Evolutionary conservation across 2,888 invertebrate genomes (phyloP), one percentile per base, ranked within the genome.

Genomic region (Plemyria rubiginata): DNA sequence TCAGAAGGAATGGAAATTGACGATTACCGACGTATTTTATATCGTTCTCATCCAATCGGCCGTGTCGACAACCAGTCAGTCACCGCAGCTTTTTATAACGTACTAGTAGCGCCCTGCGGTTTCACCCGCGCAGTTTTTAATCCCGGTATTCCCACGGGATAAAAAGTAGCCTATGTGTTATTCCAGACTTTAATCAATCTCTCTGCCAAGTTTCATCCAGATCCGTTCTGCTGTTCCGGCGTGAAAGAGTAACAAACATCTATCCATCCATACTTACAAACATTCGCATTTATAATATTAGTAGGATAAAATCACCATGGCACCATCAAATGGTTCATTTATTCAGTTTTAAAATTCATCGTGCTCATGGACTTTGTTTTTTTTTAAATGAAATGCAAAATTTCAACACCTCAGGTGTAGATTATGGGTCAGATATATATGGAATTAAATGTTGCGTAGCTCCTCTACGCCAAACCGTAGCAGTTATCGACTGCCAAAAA

Each of bases 291-390:
- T n/a, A n/a, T n/a, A n/a, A n/a, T n/a, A n/a, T n/a, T n/a, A n/a
- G n/a, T n/a, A n/a, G n/a, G n/a, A n/a, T n/a, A 86, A 80, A 85
- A 79, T 71, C 65, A 65, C 69, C 72, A 46, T 48, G n/a, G n/a
- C 69, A 73, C n/a, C 74, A 70, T 71, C 68, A 75, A 75, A 67
- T 72, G 78, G 75, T 87, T 82, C 84, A 83, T 77, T 67, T 73
- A 73, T 65, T 71, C 67, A 49, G 46, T 64, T 77, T 85, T 85
- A 76, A 82, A 82, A 85, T 83, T 81, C 78, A 82, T 74, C 64
- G 62, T 76, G 70, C 72, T 71, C 64, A 22, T 5, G 36, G 36
- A 29, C 32, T 32, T 59, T 52, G 4, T 8, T 11, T 29, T 16
- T 48, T 38, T 68, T 67, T 65, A 15, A 38, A 22, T 22, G n/a